These are phyloP conservation scores for Agapornis roseicollis DNA, from an alignment of 2,113 vertebrate genomes.

Conservation along the genomic window DNA sequence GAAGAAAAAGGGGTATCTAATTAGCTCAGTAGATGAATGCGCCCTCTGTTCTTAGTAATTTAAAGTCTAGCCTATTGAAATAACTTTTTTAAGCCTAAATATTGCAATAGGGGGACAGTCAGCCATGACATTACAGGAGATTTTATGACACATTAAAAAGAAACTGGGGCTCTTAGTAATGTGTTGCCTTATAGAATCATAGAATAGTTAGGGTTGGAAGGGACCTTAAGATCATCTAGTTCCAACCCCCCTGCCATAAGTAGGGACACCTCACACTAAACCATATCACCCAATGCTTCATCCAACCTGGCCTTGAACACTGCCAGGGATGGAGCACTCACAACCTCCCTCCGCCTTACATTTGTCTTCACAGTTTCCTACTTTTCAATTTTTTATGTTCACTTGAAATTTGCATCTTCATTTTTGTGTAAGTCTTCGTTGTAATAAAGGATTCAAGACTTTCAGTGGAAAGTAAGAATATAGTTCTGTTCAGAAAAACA, in stretches of 20 bases:
- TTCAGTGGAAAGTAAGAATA: not conserved
- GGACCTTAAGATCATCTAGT: too few relatives aligned
- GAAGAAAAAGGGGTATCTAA: not conserved
- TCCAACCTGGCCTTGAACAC: too few relatives aligned
- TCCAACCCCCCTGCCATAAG: too few relatives aligned
- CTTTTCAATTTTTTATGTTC: not conserved
- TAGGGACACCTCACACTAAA: too few relatives aligned
- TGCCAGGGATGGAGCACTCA: too few relatives aligned
- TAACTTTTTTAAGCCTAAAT: not conserved
- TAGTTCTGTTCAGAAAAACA: not conserved
- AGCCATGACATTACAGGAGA: not conserved
- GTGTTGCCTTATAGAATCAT: not conserved
- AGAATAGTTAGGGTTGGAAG: too few relatives aligned
- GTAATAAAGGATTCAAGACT: not conserved
- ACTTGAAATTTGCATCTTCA: not conserved
- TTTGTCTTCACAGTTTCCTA: not conserved
- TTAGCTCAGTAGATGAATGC: not conserved
- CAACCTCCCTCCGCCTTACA: too few relatives aligned
- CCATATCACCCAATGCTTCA: too few relatives aligned
- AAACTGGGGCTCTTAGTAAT: not conserved
- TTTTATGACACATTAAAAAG: not conserved
- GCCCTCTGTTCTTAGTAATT: not conserved
- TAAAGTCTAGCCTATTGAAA: not conserved
- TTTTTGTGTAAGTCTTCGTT: not conserved
- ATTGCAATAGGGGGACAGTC: not conserved